These are phyloP conservation scores for Rotaria socialis DNA, from an alignment of 2,888 invertebrate species.

Conservation along the genomic window DNA sequence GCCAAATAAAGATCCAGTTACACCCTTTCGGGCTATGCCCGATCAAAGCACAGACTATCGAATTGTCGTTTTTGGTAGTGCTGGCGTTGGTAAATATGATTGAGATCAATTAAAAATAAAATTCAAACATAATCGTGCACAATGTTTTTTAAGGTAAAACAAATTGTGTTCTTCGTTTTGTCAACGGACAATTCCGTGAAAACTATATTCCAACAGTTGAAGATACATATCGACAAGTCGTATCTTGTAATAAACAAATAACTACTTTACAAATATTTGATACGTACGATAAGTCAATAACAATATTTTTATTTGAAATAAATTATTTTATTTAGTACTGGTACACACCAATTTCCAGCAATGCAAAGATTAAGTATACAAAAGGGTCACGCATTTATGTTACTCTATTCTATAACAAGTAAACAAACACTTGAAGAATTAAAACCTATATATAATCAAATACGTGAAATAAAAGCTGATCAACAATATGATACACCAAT, in stretches of 20 bases:
- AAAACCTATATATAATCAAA: constrained; percentile 85
- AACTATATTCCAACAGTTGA: constrained; percentile 98
- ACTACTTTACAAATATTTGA: constrained; percentile 99
- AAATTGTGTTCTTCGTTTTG: constrained; percentile 87
- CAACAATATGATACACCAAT: constrained; percentile 71
- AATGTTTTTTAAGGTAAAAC: constrained; percentile 66
- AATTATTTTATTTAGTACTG: constrained; percentile 64
- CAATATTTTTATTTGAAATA: background rate
- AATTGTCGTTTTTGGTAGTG: constrained; percentile 97
- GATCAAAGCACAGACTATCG: constrained; percentile 99
- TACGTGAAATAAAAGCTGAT: constrained; percentile 72
- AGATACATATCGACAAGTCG: constrained; percentile 72
- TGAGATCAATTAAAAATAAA: background rate
- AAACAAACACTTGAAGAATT: constrained; percentile 89
- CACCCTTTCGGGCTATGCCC: constrained; percentile 55
- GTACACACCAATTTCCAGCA: constrained; percentile 98
- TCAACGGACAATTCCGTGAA: constrained; percentile 95
- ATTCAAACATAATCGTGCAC: background rate
- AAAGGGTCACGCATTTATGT: constrained; percentile 97
- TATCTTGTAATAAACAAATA: constrained; percentile 86
- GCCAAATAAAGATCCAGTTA: constrained; percentile 15
- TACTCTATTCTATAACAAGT: constrained; percentile 93
- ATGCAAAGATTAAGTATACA: constrained; percentile 97
- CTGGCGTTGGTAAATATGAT: constrained; percentile 69
- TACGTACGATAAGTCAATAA: constrained; percentile 62